phyloP scores from a whole-genome alignment of 2,113 vertebrate species.

The Alaudala cheleensis region DNA sequence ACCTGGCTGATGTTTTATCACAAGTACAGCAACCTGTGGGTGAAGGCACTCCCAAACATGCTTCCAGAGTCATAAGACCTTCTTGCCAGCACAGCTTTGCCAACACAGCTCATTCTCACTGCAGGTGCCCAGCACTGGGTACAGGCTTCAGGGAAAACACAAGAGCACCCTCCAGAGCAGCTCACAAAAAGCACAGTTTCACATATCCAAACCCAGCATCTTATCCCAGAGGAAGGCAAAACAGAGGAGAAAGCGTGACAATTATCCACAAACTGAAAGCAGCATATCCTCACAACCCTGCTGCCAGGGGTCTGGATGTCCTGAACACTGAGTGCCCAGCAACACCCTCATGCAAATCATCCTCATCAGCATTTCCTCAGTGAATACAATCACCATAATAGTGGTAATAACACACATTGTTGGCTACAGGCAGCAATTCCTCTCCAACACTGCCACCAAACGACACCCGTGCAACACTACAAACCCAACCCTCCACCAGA shows the following conservation, averaged over 20 bases:
- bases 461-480: background rate
- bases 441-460: conserved; percentile 61
- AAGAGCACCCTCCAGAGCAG: background rate
- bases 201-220: background rate
- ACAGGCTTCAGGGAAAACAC: accelerated
- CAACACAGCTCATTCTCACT: accelerated
- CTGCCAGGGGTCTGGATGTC: background rate
- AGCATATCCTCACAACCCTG: accelerated
- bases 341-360: background rate
- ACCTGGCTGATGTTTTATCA: background rate
- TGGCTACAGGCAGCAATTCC: background rate
- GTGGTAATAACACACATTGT: background rate
- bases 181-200: background rate
- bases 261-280: background rate
- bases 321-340: background rate
- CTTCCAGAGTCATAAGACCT: background rate
- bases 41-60: accelerated
- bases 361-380: background rate
- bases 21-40: background rate
- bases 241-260: background rate
- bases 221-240: background rate
- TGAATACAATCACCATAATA: background rate
- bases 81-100: background rate
- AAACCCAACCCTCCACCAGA: background rate
- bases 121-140: background rate